Conservation (phyloP, 35 echinoderm and acorn worm species). For the Amphiura filiformis region DNA sequence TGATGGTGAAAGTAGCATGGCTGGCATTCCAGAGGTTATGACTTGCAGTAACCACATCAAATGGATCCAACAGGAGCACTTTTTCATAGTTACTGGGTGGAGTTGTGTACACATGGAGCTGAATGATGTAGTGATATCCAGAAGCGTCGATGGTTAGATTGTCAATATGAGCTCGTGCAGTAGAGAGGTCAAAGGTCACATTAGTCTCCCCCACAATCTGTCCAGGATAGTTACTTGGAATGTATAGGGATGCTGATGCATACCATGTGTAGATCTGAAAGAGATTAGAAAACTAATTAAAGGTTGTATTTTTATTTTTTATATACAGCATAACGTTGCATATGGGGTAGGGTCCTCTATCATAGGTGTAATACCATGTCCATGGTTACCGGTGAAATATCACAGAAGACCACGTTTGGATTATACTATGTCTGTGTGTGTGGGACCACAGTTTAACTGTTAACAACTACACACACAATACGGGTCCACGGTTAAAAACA, state of each 20-base stretch:
- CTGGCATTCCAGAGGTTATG: slow-evolving; percentile 20
- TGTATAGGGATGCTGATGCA: slow-evolving; percentile 42
- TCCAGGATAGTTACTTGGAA: slow-evolving; percentile 77
- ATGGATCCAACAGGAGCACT: slow-evolving; percentile 26
- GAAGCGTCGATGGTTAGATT: slow-evolving; percentile 64
- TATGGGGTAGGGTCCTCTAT: no score
- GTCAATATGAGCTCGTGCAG: slow-evolving; percentile 43
- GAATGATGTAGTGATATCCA: slow-evolving; percentile 68
- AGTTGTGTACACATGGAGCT: slow-evolving; percentile 47
- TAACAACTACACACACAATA: no score
- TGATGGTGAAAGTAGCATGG: slow-evolving; percentile 21
- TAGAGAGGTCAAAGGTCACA: slow-evolving; percentile 58
- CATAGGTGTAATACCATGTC: no score
- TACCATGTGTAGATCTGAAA: slow-evolving; percentile 66
- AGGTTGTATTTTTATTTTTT: neutral
- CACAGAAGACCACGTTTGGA: no score
- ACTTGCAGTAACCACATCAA: slow-evolving; percentile 54
- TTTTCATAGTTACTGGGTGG: slow-evolving; percentile 54
- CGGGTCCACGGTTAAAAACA: no score
- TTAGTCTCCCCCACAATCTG: slow-evolving; percentile 43
- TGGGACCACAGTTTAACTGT: no score
- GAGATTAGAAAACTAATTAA: neutral
- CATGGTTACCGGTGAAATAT: no score
- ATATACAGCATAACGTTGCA: no score
- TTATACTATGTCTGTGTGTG: no score